A percentile compares a stretch with the other conserved stretches of the same genome.
Conservation (phyloP, 1,140 invertebrate genomes). For the Tetragnatha versicolor region DNA sequence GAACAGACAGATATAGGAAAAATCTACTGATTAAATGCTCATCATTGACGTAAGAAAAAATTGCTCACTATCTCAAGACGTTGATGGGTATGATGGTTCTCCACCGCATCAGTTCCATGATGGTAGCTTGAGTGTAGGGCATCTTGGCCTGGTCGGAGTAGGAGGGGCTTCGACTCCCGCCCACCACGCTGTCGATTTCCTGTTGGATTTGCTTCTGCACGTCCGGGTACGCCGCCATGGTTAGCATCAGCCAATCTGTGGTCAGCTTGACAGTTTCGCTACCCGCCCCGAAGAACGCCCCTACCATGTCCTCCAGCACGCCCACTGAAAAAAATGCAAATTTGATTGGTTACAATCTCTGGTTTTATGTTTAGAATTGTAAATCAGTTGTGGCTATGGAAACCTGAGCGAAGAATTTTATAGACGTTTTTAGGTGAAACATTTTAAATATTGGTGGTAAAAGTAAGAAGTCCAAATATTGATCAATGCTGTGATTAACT, state of each 20-base stretch:
- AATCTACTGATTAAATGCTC: background rate
- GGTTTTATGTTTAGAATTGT: too few relatives aligned
- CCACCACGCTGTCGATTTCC: slow-evolving; percentile 59
- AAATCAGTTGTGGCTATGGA: too few relatives aligned
- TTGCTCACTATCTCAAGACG: slow-evolving; percentile 41
- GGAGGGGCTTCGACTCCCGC: slow-evolving; percentile 52
- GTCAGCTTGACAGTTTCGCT: slow-evolving; percentile 59
- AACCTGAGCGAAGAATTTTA: too few relatives aligned
- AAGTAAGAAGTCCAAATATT: too few relatives aligned
- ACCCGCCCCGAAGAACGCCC: slow-evolving; percentile 58
- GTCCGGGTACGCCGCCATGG: slow-evolving; percentile 56
- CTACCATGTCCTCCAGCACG: slow-evolving; percentile 51
- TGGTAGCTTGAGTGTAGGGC: slow-evolving; percentile 58
- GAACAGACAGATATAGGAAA: background rate
- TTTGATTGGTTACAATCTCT: too few relatives aligned
- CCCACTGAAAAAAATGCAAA: slow-evolving; percentile 31
- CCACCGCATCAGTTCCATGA: slow-evolving; percentile 57
- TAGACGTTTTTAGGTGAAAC: too few relatives aligned
- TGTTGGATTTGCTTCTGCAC: slow-evolving; percentile 58
- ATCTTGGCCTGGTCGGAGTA: slow-evolving; percentile 53
- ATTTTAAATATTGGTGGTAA: too few relatives aligned
- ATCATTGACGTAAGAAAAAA: background rate
- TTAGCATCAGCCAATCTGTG: slow-evolving; percentile 57
- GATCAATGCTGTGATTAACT: too few relatives aligned
- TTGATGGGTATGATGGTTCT: slow-evolving; percentile 57